Percentiles rank a stretch among this genome's conserved stretches.
Conservation (phyloP, 2,113 vertebrate species). For the Mastomys natalensis region DNA sequence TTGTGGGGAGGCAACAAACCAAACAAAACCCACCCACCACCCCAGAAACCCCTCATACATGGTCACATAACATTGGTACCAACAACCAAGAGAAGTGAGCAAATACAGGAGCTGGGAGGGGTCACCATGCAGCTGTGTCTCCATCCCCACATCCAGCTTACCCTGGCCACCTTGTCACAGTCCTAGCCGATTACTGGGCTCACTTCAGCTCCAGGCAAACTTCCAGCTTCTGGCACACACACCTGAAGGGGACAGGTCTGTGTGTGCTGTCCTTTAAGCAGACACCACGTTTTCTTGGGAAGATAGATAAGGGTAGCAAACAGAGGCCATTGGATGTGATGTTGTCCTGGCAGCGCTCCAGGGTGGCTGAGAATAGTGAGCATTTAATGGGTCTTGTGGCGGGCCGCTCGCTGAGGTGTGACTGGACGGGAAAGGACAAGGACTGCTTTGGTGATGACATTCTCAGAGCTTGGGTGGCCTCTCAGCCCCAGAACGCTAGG, state of each 20-base stretch:
- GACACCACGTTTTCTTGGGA: conserved; percentile 3
- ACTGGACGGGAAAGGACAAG: background rate
- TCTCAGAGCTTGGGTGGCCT: conserved; percentile 18
- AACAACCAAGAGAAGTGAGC: background rate
- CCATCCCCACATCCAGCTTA: background rate
- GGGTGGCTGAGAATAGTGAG: background rate
- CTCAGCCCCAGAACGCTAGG: background rate
- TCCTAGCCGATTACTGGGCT: background rate
- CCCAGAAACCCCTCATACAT: background rate
- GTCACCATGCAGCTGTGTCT: background rate
- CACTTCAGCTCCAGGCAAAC: background rate
- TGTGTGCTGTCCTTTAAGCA: conserved; percentile 31
- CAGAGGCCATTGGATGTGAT: conserved; percentile 4
- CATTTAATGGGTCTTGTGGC: background rate
- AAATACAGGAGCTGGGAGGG: background rate
- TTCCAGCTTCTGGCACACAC: background rate
- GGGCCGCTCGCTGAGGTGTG: conserved; percentile 24
- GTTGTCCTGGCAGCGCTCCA: conserved; percentile 19
- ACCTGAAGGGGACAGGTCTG: background rate
- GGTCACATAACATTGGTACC: background rate
- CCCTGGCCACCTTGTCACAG: background rate
- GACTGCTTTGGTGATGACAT: background rate
- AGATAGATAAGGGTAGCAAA: conserved; percentile 16
- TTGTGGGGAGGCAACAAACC: background rate
- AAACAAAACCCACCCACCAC: background rate